Base-by-base conservation (phyloP, 2,113 vertebrate species). In the Oophaga pumilio region DNA sequence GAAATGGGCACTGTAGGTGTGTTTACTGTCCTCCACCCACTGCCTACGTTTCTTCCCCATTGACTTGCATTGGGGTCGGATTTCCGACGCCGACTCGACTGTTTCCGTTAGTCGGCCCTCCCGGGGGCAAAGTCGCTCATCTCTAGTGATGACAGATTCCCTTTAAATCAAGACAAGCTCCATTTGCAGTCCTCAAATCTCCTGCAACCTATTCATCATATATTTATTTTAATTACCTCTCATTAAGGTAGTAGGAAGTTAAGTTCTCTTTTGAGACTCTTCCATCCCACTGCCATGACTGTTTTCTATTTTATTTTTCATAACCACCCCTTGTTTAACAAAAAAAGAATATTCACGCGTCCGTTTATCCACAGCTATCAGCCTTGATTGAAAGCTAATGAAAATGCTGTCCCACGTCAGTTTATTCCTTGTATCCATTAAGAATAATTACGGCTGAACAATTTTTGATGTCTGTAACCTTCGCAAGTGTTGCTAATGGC, bases 391-490 rank as follows among this genome's bases (percentile, higher is more conserved):
- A 99, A 97, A 97, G 97, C 97, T 98, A 99, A 99, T 99, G 97
- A 99, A 98, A 99, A 99, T 98, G 97, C 98, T 97, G 98, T 98
- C 98, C 97, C 96, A 96, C 95, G 93, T 96, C 95, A 96, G 95
- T 97, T 97, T 97, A 96, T 97, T 98, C 97, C 97, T 97, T 98
- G 97, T 99, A 98, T 99, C 98, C 98, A 99, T 99, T 99, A 99
- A 97, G 97, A 99, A 99, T 99, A 99, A 99, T 99, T 99, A 99
- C 95, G 94, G 96, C 97, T 96, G 97, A 99, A 97, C 97, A 98
- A 97, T 98, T 99, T 96, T 98, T 99, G 98, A 99, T 98, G 98
- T 96, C 97, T 97, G 97, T 99, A 99, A 99, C 98, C 98, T 99
- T 97, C 96, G 95, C 95, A 94, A 99, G 97, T 97, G 97, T 98